Percentiles rank a stretch among this genome's conserved stretches.
Conservation (phyloP, 2,113 vertebrate species). For the Ranitomeya imitator region DNA sequence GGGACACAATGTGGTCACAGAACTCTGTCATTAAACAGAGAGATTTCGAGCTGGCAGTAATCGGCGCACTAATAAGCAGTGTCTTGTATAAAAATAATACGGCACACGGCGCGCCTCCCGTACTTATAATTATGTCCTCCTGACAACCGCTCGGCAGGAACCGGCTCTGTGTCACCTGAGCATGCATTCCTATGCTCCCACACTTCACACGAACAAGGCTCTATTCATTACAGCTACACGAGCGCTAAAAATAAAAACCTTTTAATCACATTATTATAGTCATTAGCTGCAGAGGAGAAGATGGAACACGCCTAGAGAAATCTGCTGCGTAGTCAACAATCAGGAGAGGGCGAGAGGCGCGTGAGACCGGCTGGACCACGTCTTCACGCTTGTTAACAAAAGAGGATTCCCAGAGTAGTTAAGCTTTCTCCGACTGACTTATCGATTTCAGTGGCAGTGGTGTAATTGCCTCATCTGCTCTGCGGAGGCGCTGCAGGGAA, state of each 20-base stretch:
- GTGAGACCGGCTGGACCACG: not conserved
- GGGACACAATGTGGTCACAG: not conserved
- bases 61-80: not conserved
- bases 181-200: slow-evolving; percentile 12
- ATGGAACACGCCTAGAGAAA: slow-evolving; percentile 14
- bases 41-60: not conserved
- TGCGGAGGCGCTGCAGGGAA: not conserved
- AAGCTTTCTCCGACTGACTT: not conserved
- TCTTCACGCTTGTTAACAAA: not conserved
- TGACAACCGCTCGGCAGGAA: not conserved
- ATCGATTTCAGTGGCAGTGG: not conserved
- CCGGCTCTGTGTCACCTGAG: not conserved
- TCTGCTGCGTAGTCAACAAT: not conserved
- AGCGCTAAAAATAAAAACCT: slow-evolving; percentile 41
- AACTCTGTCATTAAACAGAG: not conserved
- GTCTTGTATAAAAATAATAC: slow-evolving; percentile 6
- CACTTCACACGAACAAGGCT: slow-evolving; percentile 18
- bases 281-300: not conserved
- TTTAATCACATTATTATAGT: slow-evolving; percentile 27
- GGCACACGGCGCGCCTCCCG: not conserved
- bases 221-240: slow-evolving; percentile 13
- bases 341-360: not conserved
- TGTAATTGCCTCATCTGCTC: not conserved
- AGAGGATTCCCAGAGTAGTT: not conserved
- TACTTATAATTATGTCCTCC: not conserved